Percentiles rank a stretch among this genome's conserved stretches.
Conservation (phyloP, 2,113 vertebrate genomes). For the Hiodon tergisus region DNA sequence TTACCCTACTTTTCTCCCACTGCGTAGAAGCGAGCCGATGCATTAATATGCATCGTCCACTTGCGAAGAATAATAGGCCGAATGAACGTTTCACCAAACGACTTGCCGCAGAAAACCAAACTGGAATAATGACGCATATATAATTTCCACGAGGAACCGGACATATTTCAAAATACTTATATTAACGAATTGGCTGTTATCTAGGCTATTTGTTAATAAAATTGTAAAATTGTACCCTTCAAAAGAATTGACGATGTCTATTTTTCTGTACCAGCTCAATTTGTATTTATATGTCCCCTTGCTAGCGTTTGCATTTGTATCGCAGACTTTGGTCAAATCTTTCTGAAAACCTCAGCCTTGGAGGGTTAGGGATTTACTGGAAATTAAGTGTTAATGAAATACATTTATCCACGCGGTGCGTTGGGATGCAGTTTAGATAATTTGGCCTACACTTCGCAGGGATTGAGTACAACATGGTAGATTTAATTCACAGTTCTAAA, state of each 20-base stretch:
- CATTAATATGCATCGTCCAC: conserved; percentile 16
- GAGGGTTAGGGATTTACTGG: conserved; percentile 42
- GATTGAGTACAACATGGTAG: conserved; percentile 28
- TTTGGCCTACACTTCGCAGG: conserved; percentile 24
- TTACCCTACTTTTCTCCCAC: background rate
- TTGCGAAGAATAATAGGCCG: conserved; percentile 15
- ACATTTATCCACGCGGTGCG: conserved; percentile 46
- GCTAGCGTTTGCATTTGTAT: background rate
- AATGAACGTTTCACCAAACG: background rate
- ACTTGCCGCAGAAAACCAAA: too few relatives aligned
- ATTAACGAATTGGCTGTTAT: too few relatives aligned
- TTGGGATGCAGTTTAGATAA: conserved; percentile 42
- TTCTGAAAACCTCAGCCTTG: conserved; percentile 39
- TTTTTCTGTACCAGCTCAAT: background rate
- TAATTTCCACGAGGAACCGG: too few relatives aligned
- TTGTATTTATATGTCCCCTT: background rate
- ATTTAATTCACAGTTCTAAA: conserved; percentile 7
- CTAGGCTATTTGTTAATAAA: too few relatives aligned
- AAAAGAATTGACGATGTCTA: background rate
- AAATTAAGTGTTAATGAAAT: conserved; percentile 56
- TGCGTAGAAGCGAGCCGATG: background rate
- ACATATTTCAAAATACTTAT: too few relatives aligned
- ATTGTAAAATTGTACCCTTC: too few relatives aligned
- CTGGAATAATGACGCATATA: too few relatives aligned
- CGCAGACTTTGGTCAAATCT: background rate